phyloP scores from a whole-genome alignment of 2,797 vertebrate species.

The Lerista edwardsae region DNA sequence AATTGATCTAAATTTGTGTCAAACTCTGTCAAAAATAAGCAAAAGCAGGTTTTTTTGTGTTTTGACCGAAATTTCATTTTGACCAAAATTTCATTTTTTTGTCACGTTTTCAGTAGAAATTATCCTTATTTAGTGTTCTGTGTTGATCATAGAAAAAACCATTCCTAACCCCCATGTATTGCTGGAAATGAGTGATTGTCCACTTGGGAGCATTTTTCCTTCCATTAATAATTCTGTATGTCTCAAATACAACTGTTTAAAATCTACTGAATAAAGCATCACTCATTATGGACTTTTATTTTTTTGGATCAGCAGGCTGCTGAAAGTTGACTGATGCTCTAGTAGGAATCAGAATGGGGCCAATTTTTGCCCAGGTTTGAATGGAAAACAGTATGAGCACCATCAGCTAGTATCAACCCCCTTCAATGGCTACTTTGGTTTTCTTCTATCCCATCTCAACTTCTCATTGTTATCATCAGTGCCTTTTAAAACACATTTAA shows the following conservation, averaged over 20 bases:
- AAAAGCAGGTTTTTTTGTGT: too few species aligned
- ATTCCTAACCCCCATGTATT: too few species aligned
- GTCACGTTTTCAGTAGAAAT: too few species aligned
- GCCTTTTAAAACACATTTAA: too few species aligned
- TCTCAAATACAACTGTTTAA: not conserved
- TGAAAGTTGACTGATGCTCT: not conserved
- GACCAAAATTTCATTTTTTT: too few species aligned
- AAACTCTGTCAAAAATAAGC: too few species aligned
- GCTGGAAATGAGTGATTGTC: not conserved
- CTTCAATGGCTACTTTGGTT: not conserved
- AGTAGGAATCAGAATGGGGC: not conserved
- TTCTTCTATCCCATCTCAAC: not conserved
- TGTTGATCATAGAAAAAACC: too few species aligned
- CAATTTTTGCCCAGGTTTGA: not conserved
- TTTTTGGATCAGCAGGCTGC: rapidly evolving
- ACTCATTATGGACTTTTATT: not conserved
- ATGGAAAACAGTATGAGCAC: not conserved
- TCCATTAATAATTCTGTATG: not conserved
- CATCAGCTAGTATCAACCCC: not conserved
- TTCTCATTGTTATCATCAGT: not conserved
- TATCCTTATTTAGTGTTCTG: too few species aligned
- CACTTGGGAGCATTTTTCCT: not conserved
- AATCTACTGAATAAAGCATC: not conserved
- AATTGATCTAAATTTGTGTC: too few species aligned
- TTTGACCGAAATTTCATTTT: too few species aligned